Percentiles rank a stretch among this genome's conserved stretches.
Evolutionary conservation across 2,797 vertebrate genomes (phyloP).

Genomic region (Pelochelys cantorii): DNA sequence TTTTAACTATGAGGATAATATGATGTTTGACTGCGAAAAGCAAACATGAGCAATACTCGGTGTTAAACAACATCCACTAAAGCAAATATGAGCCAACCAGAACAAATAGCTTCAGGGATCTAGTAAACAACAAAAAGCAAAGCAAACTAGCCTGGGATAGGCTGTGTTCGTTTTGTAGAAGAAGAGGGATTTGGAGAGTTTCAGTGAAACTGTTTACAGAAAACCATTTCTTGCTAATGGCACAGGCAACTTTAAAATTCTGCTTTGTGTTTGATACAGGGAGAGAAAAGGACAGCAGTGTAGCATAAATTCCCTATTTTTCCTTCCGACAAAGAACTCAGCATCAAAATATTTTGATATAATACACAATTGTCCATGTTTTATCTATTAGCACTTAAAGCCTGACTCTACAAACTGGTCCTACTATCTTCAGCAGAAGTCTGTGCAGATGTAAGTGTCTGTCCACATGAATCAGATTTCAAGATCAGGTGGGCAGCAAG

Average conservation of each 20-base stretch:
- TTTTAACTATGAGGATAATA: neutral
- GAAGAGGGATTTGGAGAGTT: slow-evolving; percentile 23
- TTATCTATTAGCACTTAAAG: slow-evolving; percentile 6
- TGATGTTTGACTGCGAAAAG: slow-evolving; percentile 5
- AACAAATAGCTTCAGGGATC: slow-evolving; percentile 58
- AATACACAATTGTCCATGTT: neutral
- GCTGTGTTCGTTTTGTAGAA: slow-evolving; percentile 12
- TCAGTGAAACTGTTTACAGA: slow-evolving; percentile 15
- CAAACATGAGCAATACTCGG: neutral
- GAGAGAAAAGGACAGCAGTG: neutral
- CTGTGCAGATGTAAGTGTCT: too few relatives aligned
- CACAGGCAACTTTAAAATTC: slow-evolving; percentile 14
- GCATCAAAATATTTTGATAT: slow-evolving; percentile 26
- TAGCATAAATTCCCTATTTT: slow-evolving; percentile 22
- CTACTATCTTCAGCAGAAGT: too few relatives aligned
- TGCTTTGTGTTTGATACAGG: neutral
- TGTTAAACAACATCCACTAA: slow-evolving; percentile 21
- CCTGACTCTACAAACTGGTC: neutral
- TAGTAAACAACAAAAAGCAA: slow-evolving; percentile 51
- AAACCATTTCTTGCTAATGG: slow-evolving; percentile 36
- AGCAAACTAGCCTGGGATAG: slow-evolving; percentile 15
- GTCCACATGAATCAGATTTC: neutral
- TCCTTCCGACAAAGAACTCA: neutral
- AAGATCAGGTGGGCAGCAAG: neutral
- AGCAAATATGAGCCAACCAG: slow-evolving; percentile 45